phyloP scores from a whole-genome alignment of 37 sponge, comb jelly and placozoan species.

The Petrosia ficiformis region DNA sequence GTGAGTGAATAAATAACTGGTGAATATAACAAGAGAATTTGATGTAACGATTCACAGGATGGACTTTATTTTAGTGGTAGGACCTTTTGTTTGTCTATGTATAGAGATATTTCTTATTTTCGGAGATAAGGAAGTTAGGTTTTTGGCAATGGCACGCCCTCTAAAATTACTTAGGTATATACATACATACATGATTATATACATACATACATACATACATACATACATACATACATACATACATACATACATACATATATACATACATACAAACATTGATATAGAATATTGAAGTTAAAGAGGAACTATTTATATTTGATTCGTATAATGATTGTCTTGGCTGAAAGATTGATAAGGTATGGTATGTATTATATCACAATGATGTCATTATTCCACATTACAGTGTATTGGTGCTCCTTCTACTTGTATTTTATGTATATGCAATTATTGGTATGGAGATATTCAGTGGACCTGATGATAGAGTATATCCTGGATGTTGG shows the following conservation, averaged over 20 bases:
- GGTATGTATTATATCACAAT: no score
- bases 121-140: not conserved
- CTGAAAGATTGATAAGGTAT: not conserved
- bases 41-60: constrained; percentile 8
- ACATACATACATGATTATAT: no score
- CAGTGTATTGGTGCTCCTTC: constrained; percentile 41
- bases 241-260: no score
- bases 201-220: not conserved
- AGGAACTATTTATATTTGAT: not conserved
- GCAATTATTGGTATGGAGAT: constrained; percentile 87
- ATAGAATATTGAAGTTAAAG: not conserved
- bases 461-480: constrained; percentile 13
- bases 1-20: not conserved
- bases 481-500: constrained; percentile 53
- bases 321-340: not conserved
- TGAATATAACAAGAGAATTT: not conserved
- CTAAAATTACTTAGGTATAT: constrained; percentile 37
- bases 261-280: no score
- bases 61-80: constrained; percentile 37
- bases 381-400: not conserved
- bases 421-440: constrained; percentile 66
- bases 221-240: no score
- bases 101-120: constrained; percentile 5
- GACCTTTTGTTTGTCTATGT: constrained; percentile 13
- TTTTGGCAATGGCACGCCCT: constrained; percentile 20